Evolutionary conservation across 1,140 invertebrate genomes (phyloP).

Genomic region (Paraescarpia echinospica): DNA sequence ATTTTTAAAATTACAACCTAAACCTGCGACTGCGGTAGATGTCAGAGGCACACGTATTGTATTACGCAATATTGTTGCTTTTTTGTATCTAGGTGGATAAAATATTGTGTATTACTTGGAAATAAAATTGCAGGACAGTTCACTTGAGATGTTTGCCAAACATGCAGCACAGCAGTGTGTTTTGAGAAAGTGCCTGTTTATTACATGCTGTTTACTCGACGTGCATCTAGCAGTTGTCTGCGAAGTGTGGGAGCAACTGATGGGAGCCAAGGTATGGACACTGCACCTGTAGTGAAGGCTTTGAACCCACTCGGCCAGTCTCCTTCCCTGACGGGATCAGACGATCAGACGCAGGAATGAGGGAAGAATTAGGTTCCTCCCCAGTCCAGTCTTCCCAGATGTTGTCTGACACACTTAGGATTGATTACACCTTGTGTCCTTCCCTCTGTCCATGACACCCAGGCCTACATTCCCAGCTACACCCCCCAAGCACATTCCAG

Average conservation of each 20-base stretch:
- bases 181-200: neutral
- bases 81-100: neutral
- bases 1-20: too few species aligned
- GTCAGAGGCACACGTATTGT: too few species aligned
- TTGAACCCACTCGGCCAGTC: neutral
- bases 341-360: neutral
- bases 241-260: neutral
- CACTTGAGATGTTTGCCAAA: neutral
- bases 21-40: too few species aligned
- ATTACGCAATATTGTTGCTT: too few species aligned
- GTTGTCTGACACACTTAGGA: neutral
- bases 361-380: neutral
- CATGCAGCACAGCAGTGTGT: neutral
- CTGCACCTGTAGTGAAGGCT: neutral
- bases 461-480: neutral
- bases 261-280: too few species aligned
- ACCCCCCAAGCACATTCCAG: neutral
- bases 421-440: neutral
- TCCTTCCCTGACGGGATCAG: neutral
- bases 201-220: neutral
- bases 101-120: neutral
- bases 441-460: neutral
- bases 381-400: neutral
- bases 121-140: neutral
- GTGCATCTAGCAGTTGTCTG: neutral